A percentile compares a stretch with the other conserved stretches of the same genome.
Evolutionary conservation across 2,797 vertebrate species (phyloP).

Genomic region (Notolepis coatsorum): DNA sequence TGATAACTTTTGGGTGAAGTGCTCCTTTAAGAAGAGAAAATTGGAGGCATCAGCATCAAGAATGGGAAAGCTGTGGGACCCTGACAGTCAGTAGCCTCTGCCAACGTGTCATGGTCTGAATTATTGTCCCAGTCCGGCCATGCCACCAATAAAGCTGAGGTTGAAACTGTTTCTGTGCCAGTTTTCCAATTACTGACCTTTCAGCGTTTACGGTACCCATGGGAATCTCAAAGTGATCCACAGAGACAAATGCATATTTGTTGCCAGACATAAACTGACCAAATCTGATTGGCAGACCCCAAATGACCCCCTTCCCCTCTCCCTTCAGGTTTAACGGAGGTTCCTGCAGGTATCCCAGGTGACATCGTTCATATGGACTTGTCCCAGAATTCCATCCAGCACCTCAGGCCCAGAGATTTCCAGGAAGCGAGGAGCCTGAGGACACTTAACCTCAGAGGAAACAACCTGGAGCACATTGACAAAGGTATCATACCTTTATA

Average conservation of each 20-base stretch:
- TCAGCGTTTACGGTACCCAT: not conserved
- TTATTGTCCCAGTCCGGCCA: too few relatives aligned
- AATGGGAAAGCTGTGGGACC: too few relatives aligned
- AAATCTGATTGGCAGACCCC: not conserved
- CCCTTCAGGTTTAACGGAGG: slow-evolving; percentile 76
- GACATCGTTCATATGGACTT: slow-evolving; percentile 89
- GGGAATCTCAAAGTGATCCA: not conserved
- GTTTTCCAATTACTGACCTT: slow-evolving; percentile 8
- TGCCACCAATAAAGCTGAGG: not conserved
- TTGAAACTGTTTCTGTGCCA: not conserved
- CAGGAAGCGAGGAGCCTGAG: slow-evolving; percentile 84
- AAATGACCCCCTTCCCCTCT: not conserved
- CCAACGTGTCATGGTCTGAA: too few relatives aligned
- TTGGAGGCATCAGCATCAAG: too few relatives aligned
- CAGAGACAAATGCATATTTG: not conserved
- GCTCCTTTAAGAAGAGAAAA: too few relatives aligned
- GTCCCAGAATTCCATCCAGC: slow-evolving; percentile 88
- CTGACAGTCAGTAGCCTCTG: too few relatives aligned
- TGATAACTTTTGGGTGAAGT: too few relatives aligned
- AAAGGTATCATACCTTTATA: too few relatives aligned
- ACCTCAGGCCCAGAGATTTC: slow-evolving; percentile 87
- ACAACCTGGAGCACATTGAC: slow-evolving; percentile 86
- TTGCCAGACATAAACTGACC: not conserved
- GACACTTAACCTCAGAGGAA: slow-evolving; percentile 87
- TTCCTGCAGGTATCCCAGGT: slow-evolving; percentile 87